Evolutionary conservation across 2,113 vertebrate genomes (phyloP).

Genomic region (Cyanistes caeruleus): DNA sequence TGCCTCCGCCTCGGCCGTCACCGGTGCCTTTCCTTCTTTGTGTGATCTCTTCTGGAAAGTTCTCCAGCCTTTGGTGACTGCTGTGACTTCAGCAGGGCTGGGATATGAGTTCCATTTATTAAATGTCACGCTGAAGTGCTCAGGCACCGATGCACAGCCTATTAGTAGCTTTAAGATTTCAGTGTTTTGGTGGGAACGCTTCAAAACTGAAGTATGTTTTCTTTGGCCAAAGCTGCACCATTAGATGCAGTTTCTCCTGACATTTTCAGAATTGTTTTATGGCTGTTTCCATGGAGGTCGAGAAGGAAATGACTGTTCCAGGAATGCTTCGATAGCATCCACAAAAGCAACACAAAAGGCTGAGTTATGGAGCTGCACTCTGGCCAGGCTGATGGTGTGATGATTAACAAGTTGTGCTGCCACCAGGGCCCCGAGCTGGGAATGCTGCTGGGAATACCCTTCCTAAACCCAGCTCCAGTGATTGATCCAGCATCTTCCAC

Average conservation of each 20-base stretch:
- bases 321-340: conserved; percentile 72
- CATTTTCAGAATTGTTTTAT: conserved; percentile 77
- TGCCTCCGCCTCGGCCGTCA: neutral
- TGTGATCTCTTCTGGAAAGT: conserved; percentile 37
- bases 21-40: neutral
- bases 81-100: conserved; percentile 7
- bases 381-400: conserved; percentile 40
- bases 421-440: conserved; percentile 25
- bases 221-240: conserved; percentile 69
- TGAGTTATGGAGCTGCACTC: conserved; percentile 48
- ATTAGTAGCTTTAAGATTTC: conserved; percentile 55
- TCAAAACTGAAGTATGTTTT: conserved; percentile 75
- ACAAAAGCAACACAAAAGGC: conserved; percentile 40
- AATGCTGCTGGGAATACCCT: conserved; percentile 41
- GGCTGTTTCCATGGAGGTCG: conserved; percentile 71
- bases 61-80: neutral
- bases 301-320: conserved; percentile 77
- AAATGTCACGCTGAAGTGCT: conserved; percentile 62
- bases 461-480: neutral
- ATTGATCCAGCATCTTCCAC: neutral
- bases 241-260: conserved; percentile 76
- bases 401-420: conserved; percentile 74
- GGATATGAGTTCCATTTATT: conserved; percentile 32
- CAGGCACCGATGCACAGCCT: conserved; percentile 51
- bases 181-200: conserved; percentile 74